These are phyloP conservation scores for Masticophis lateralis DNA, from an alignment of 2,797 vertebrate species.

Conservation along the genomic window DNA sequence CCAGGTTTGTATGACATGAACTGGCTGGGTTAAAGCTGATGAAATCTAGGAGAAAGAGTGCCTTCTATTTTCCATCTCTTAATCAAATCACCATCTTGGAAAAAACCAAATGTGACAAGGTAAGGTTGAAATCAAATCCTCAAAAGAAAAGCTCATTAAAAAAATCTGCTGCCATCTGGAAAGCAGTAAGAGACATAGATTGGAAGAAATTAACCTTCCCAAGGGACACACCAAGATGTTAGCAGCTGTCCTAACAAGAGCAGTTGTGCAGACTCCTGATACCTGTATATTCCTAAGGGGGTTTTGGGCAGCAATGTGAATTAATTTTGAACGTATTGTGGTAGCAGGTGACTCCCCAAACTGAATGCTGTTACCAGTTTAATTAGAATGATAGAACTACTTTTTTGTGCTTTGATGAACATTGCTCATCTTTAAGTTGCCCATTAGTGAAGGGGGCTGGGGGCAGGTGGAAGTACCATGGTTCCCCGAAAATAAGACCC, in stretches of 20 bases:
- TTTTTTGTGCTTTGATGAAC: neutral
- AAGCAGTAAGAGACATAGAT: constrained; percentile 24
- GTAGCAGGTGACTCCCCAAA: neutral
- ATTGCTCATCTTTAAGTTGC: neutral
- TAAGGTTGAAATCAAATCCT: constrained; percentile 47
- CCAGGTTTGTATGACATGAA: neutral
- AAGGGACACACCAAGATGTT: constrained; percentile 28
- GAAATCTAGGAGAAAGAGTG: neutral
- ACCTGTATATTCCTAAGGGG: constrained; percentile 28
- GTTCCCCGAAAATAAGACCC: no score
- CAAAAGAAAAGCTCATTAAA: constrained; percentile 47
- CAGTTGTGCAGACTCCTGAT: neutral
- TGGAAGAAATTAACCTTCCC: constrained; percentile 47
- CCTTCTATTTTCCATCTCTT: neutral
- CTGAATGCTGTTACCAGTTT: neutral
- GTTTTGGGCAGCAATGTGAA: rapidly evolving
- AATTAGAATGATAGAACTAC: neutral
- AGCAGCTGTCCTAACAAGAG: constrained; percentile 16
- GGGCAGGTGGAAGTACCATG: neutral
- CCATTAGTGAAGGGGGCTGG: neutral
- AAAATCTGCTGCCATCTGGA: constrained; percentile 58
- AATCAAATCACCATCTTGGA: constrained; percentile 31
- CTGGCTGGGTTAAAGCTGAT: neutral
- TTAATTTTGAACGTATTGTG: neutral
- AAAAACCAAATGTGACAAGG: constrained; percentile 54